Percentiles rank a stretch among this genome's conserved stretches.
phyloP scores from a whole-genome alignment of 2,113 vertebrate species.

The Poecilia latipinna region DNA sequence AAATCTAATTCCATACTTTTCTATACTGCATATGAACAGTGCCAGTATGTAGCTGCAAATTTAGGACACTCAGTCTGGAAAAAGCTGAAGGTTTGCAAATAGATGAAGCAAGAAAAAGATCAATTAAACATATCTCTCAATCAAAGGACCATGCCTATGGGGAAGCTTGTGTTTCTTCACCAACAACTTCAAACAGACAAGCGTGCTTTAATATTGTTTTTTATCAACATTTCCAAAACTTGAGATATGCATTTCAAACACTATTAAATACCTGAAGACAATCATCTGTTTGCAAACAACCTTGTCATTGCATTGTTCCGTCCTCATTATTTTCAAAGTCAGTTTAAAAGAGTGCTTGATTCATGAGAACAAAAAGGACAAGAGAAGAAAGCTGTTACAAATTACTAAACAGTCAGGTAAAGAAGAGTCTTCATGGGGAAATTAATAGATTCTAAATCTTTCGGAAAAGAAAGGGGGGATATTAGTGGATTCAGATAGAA shows the following conservation, averaged over 20 bases:
- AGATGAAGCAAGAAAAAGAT: slow-evolving; percentile 63
- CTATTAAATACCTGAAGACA: slow-evolving; percentile 22
- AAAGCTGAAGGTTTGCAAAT: slow-evolving; percentile 26
- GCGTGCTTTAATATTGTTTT: slow-evolving; percentile 37
- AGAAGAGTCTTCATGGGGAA: slow-evolving; percentile 45
- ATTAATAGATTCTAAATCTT: slow-evolving; percentile 61
- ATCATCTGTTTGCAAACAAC: slow-evolving; percentile 12
- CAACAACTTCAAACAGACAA: slow-evolving; percentile 54
- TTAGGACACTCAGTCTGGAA: slow-evolving; percentile 19
- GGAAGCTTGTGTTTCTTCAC: slow-evolving; percentile 48
- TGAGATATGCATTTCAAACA: slow-evolving; percentile 32
- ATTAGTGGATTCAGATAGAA: slow-evolving; percentile 56
- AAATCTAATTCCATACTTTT: background rate
- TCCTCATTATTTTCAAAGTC: slow-evolving; percentile 57
- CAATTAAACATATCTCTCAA: slow-evolving; percentile 55
- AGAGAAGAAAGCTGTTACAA: slow-evolving; percentile 51
- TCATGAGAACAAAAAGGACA: slow-evolving; percentile 55
- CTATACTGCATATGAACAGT: background rate
- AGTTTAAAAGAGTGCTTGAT: slow-evolving; percentile 55
- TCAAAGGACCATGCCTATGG: slow-evolving; percentile 45
- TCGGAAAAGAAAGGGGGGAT: slow-evolving; percentile 55
- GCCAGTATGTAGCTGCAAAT: slow-evolving; percentile 20
- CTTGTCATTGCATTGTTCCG: slow-evolving; percentile 32
- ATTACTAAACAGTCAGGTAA: slow-evolving; percentile 59
- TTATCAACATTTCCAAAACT: slow-evolving; percentile 39